A percentile compares a stretch with the other conserved stretches of the same genome.
Evolutionary conservation across 2,797 vertebrate species (phyloP).

Genomic region (Xyrichtys novacula): DNA sequence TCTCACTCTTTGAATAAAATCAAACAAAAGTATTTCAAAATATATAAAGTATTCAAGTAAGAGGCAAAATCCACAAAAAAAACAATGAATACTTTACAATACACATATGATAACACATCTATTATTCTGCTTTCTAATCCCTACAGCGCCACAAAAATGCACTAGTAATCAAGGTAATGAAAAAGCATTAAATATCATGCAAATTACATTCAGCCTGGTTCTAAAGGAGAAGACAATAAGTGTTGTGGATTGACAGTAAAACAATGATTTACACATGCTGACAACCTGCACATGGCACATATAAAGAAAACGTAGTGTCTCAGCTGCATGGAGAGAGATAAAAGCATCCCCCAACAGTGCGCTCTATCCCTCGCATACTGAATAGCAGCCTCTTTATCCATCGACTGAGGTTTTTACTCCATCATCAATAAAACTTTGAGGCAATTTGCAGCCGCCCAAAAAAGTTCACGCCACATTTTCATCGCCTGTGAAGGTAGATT

Average conservation of each 20-base stretch:
- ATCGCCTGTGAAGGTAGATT: slow-evolving; percentile 61
- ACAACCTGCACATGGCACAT: slow-evolving; percentile 54
- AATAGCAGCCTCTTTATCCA: slow-evolving; percentile 67
- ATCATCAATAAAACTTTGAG: slow-evolving; percentile 73
- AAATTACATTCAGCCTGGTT: slow-evolving; percentile 19
- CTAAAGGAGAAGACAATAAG: slow-evolving; percentile 14
- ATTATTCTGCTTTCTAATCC: slow-evolving; percentile 14
- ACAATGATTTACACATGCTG: slow-evolving; percentile 62
- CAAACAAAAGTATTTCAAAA: too few relatives aligned
- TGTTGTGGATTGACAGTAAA: slow-evolving; percentile 54
- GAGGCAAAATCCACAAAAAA: too few relatives aligned
- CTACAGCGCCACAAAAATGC: not conserved
- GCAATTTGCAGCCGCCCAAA: slow-evolving; percentile 62
- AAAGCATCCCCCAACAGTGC: slow-evolving; percentile 59
- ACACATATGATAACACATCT: too few relatives aligned
- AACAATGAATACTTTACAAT: too few relatives aligned
- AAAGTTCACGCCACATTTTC: slow-evolving; percentile 64
- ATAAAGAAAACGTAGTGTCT: slow-evolving; percentile 62
- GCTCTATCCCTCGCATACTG: slow-evolving; percentile 64
- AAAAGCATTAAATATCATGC: slow-evolving; percentile 6
- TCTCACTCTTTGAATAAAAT: too few relatives aligned
- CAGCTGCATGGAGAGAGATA: slow-evolving; percentile 59
- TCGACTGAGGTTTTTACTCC: slow-evolving; percentile 56
- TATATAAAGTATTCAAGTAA: too few relatives aligned
- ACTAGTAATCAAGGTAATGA: slow-evolving; percentile 14